These are phyloP conservation scores for Scopus umbretta DNA, from an alignment of 2,113 vertebrate genomes.

Conservation along the genomic window DNA sequence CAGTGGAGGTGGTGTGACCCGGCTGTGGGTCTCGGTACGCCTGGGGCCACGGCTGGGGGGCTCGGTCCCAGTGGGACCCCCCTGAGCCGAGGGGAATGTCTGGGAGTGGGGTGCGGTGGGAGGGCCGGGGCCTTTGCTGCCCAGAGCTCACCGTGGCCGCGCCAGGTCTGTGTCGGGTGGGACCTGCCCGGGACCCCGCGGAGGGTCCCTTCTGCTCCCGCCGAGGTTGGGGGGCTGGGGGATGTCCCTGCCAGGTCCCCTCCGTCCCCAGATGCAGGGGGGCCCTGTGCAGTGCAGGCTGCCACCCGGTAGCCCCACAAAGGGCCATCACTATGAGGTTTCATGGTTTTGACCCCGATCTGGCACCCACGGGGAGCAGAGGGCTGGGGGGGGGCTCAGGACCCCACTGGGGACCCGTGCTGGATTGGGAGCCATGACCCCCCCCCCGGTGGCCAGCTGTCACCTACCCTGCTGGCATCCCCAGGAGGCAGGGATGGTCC, in stretches of 20 bases:
- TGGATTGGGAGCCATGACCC: neutral
- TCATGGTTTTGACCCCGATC: neutral
- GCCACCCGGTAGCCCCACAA: neutral
- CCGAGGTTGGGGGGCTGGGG: fast-evolving
- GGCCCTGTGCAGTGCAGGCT: neutral
- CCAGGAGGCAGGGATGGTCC: neutral
- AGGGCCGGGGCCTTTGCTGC: fast-evolving
- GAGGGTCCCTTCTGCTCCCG: neutral
- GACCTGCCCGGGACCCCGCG: fast-evolving
- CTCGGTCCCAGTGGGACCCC: neutral
- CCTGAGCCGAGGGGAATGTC: fast-evolving
- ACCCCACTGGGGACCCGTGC: fast-evolving
- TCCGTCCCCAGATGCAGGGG: neutral
- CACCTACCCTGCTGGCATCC: neutral
- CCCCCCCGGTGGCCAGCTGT: neutral
- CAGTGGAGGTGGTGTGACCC: neutral
- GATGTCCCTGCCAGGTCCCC: neutral
- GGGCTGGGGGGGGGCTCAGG: neutral
- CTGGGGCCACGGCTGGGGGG: neutral
- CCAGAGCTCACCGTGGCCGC: neutral
- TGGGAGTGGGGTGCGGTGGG: fast-evolving
- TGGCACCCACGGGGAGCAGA: fast-evolving
- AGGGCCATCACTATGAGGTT: fast-evolving
- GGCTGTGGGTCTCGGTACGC: neutral
- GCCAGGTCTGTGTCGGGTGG: fast-evolving